Evolutionary conservation across 2,113 vertebrate species (phyloP), one percentile per base, ranked within the genome.

Genomic region (Catharus bicknelli): DNA sequence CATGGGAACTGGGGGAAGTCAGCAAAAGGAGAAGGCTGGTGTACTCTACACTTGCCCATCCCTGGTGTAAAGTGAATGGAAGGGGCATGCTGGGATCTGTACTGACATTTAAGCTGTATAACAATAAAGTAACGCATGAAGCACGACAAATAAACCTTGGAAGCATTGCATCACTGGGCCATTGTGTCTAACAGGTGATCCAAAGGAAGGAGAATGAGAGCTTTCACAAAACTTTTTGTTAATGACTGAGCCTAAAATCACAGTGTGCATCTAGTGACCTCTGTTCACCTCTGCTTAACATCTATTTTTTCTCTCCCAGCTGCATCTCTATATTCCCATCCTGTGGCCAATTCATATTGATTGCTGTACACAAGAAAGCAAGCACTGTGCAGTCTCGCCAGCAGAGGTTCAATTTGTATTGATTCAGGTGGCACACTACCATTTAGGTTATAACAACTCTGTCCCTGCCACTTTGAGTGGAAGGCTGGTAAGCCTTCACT

Each of bases 281-380:
- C 82, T 40, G 29, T 55, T 95, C 55, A 83, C 63, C 70, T 85
- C 47, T 50, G 74, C 48, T 89, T 54, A 86, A 62, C 27, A n/a
- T 69, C 47, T 50, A 7, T 43, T 51, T 42, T 73, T 62, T 76
- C 81, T 57, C 36, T 88, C 36, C 36, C 22, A 51, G 3, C 53
- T 50, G 30, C 26, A 70, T 47, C 38, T 79, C 42, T 89, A 7
- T n/a, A 62, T 85, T 82, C 42, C 54, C 63, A 57, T 79, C 62
- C 88, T 68, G 42, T 75, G 82, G 81, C 50, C 54, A 73, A 68
- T 73, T 77, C 78, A 21, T 76, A 90, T 69, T 16, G 89, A 96
- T 89, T 79, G 26, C 27, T 38, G 32, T 5, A 42, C 22, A 73
- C 23, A 85, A 84, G 77, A 82, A 76, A 89, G 70, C 23, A 61